These are phyloP conservation scores for Drosophila lacicola DNA, from an alignment of 2,888 invertebrate genomes.

Conservation along the genomic window DNA sequence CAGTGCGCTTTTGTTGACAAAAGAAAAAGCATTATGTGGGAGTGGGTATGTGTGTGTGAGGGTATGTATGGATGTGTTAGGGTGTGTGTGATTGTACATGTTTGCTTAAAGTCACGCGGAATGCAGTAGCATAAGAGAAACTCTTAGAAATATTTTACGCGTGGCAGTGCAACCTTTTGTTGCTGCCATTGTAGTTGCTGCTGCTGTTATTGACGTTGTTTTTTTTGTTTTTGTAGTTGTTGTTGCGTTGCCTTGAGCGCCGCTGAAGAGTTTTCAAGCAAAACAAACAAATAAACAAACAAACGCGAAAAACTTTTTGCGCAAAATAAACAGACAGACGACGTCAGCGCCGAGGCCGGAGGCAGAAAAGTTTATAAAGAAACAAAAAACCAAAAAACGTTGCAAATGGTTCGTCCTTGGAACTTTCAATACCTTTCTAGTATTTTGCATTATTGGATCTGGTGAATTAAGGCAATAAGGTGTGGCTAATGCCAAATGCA, in stretches of 20 bases:
- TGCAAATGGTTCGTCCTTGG: slow-evolving; percentile 63
- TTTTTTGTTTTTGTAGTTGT: slow-evolving; percentile 14
- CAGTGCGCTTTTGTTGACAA: slow-evolving; percentile 42
- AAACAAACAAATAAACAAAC: slow-evolving; percentile 71
- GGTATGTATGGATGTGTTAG: slow-evolving; percentile 1
- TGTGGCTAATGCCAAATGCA: slow-evolving; percentile 34
- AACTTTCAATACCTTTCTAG: slow-evolving; percentile 58
- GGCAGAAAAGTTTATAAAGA: slow-evolving; percentile 49
- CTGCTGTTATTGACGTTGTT: neutral
- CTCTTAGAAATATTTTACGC: slow-evolving; percentile 76
- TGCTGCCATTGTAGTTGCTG: slow-evolving; percentile 38
- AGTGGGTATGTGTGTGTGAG: neutral
- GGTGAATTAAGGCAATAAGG: slow-evolving; percentile 15
- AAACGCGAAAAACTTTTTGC: slow-evolving; percentile 62
- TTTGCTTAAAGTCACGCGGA: slow-evolving; percentile 69
- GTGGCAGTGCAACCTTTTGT: slow-evolving; percentile 64
- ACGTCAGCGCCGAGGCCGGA: slow-evolving; percentile 9
- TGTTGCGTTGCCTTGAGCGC: slow-evolving; percentile 60
- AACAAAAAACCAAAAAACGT: slow-evolving; percentile 6
- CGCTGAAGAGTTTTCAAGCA: slow-evolving; percentile 64
- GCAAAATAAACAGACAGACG: slow-evolving; percentile 56
- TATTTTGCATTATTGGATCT: slow-evolving; percentile 15
- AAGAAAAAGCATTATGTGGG: slow-evolving; percentile 20
- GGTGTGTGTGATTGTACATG: slow-evolving; percentile 6
- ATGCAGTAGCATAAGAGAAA: slow-evolving; percentile 58